Base-by-base conservation (phyloP, 2,797 vertebrate genomes). In the Malacoctenus gilli region DNA sequence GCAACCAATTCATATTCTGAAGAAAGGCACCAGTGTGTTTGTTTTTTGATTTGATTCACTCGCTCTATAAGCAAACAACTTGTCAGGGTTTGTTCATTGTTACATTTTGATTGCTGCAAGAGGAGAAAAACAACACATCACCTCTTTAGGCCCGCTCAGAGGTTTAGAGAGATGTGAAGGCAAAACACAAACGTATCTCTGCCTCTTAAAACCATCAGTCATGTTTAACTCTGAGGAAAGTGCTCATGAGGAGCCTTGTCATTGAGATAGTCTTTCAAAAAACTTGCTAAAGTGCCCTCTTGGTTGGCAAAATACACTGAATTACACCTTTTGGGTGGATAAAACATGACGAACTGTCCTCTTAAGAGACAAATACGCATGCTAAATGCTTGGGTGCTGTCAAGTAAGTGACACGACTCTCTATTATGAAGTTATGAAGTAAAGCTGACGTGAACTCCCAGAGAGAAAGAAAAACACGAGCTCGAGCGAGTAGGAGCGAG, bases 221-320 rank as follows among this genome's bases (percentile, higher is more conserved):
- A 28, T 39, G 14, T 39, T 18, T 31, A 52, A 23, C 16, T 67
- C 52, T 37, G 22, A 42, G 35, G 46, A n/a, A 23, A 9, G 37
- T 41, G 19, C 62, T 35, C 20, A 40, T 54, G 39, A 28, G 31
- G 43, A 8, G 51, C 59, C 10, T 31, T 6, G 11, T 62, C 23
- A 34, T 37, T 47, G 31, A 41, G 43, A 61, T 42, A 67, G 65
- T 14, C n/a, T n/a, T n/a, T n/a, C n/a, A n/a, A n/a, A n/a, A n/a
- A n/a, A n/a, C n/a, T n/a, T n/a, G n/a, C n/a, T n/a, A n/a, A n/a
- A n/a, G n/a, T n/a, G n/a, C n/a, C n/a, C n/a, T n/a, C n/a, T n/a
- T n/a, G n/a, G n/a, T n/a, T n/a, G n/a, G n/a, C n/a, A n/a, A n/a
- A n/a, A n/a, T n/a, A n/a, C n/a, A n/a, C n/a, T n/a, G n/a, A n/a